Evolutionary conservation across 2,888 invertebrate genomes (phyloP).

Genomic region (Phortica okadai): DNA sequence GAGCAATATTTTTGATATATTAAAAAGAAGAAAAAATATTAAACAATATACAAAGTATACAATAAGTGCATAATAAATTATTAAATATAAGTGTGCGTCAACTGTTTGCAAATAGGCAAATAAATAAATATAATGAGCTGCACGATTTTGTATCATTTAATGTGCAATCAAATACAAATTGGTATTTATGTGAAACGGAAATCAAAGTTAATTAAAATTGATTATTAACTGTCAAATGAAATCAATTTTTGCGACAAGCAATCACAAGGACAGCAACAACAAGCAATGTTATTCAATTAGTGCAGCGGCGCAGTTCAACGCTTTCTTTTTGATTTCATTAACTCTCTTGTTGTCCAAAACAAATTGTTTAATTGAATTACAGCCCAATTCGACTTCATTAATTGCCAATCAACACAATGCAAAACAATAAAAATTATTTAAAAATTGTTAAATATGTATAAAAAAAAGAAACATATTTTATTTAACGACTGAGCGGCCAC

Average conservation of each 20-base stretch:
- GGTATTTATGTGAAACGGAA: slow-evolving; percentile 26
- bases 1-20: no score
- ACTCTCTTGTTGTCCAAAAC: neutral
- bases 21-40: no score
- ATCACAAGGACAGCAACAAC: neutral
- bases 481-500: neutral
- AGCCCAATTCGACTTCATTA: slow-evolving; percentile 47
- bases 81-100: no score
- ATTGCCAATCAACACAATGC: slow-evolving; percentile 46
- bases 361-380: slow-evolving; percentile 37
- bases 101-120: neutral
- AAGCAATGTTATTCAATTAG: no score
- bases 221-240: neutral
- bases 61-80: no score
- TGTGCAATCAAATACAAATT: neutral
- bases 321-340: no score
- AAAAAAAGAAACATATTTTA: slow-evolving; percentile 37
- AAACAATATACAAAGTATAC: no score
- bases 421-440: no score
- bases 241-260: neutral
- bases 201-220: slow-evolving; percentile 13
- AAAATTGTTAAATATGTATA: no score
- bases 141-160: slow-evolving; percentile 4
- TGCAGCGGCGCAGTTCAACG: no score
- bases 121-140: neutral